Base-by-base conservation (phyloP, 2,888 invertebrate genomes). In the Mimas tiliae region DNA sequence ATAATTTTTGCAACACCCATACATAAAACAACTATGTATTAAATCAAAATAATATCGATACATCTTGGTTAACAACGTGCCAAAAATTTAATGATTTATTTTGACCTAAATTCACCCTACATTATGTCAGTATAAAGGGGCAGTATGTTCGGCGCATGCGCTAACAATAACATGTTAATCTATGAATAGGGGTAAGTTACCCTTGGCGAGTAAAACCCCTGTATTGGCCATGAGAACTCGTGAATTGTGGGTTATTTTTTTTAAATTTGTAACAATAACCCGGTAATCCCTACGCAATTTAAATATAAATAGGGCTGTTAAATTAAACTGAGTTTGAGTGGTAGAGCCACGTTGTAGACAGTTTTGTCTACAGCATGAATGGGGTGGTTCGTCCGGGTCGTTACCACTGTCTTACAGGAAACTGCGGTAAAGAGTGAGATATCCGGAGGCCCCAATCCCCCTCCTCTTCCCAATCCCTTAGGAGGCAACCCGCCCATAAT, bases 161-260 rank as follows among this genome's bases (percentile, higher is more conserved):
- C 81, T 80, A 83, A 85, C 87, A 88, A 86, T 84, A 72, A 69
- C 65, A 68, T 70, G 68, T 71, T 73, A 58, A 74, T 68, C 55
- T 69, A 69, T 66, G 69, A 78, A 80, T 79, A 78, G 78, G 82
- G 81, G 73, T 74, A 70, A 68, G 72, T 79, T 78, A 85, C 85
- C 86, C 80, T 82, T 81, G 67, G 72, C 74, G 74, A 80, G 72
- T 81, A 80, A 80, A 82, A 81, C 82, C 73, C 70, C 75, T 33
- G 55, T 65, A 48, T 62, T 52, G 50, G 48, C 55, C 53, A 65
- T 53, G 65, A 58, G 66, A 64, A 63, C 48, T 48, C 63, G 38
- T 55, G 62, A 38, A 65, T 62, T 63, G 50, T 12, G 48, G 45
- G 19, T 58, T 33, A 38, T 48, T 48, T 21, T 58, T 65, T 48